phyloP scores from a whole-genome alignment of 2,113 vertebrate genomes.

The Dryoscopus gambensis region DNA sequence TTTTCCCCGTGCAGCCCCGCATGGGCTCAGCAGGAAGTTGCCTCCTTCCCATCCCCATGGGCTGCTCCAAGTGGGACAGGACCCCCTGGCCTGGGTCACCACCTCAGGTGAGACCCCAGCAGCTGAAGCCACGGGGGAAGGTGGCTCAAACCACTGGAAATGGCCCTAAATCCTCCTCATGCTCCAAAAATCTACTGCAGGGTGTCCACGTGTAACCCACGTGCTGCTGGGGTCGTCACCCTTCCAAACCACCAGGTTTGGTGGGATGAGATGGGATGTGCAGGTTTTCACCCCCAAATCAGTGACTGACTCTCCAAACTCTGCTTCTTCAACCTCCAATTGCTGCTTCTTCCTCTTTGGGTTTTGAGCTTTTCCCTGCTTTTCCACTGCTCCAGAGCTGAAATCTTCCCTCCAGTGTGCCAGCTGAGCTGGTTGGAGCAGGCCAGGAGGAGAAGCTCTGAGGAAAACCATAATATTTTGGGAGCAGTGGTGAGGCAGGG shows the following conservation, averaged over 20 bases:
- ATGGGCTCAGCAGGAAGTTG: not conserved
- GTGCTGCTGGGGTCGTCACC: not conserved
- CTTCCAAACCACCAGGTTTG: not conserved
- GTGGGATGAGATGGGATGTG: not conserved
- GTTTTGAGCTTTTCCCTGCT: not conserved
- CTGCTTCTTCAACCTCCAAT: not conserved
- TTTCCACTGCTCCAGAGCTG: not conserved
- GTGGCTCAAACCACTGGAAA: rapidly evolving
- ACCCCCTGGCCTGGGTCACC: not conserved
- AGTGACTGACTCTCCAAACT: rapidly evolving
- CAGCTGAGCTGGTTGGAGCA: not conserved
- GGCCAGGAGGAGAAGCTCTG: not conserved
- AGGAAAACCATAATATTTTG: not conserved
- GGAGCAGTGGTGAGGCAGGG: not conserved
- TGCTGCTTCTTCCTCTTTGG: not conserved
- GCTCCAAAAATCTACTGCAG: not conserved
- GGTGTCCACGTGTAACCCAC: rapidly evolving
- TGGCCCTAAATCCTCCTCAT: not conserved
- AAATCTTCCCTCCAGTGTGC: not conserved
- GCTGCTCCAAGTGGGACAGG: not conserved
- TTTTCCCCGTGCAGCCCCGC: not conserved
- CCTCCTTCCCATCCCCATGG: not conserved
- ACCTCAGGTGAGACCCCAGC: not conserved
- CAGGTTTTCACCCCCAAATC: not conserved
- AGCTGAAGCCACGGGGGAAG: rapidly evolving